Evolutionary conservation across 2,888 invertebrate species (phyloP).

Genomic region (Drosophila formosana): DNA sequence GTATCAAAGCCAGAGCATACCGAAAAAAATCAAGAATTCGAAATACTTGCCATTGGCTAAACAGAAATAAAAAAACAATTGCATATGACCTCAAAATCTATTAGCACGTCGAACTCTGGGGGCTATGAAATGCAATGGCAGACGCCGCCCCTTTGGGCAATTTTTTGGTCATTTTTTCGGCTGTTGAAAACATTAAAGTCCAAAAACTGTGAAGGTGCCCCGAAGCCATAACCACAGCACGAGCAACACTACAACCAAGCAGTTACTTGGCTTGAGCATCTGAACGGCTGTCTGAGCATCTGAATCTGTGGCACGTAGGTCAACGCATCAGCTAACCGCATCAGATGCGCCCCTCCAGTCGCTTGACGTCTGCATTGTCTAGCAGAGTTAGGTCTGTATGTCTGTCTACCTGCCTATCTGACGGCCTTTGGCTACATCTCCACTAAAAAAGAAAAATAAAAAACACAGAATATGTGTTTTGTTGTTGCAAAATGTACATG

Average conservation of each 20-base stretch:
- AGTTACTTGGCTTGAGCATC: slow-evolving; percentile 45
- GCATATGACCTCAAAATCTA: slow-evolving; percentile 83
- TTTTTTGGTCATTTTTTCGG: slow-evolving; percentile 42
- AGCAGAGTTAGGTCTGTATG: slow-evolving; percentile 35
- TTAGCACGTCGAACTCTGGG: slow-evolving; percentile 81
- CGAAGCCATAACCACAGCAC: slow-evolving; percentile 56
- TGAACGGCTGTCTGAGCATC: slow-evolving; percentile 55
- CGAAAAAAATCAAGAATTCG: slow-evolving; percentile 38
- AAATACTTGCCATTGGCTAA: slow-evolving; percentile 42
- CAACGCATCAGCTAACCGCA: slow-evolving; percentile 64
- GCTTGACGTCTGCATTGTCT: slow-evolving; percentile 43
- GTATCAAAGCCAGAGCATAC: slow-evolving; percentile 35
- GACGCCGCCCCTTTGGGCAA: slow-evolving; percentile 45
- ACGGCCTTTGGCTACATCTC: slow-evolving; percentile 62
- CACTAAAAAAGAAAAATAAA: slow-evolving; percentile 36
- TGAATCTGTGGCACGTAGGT: slow-evolving; percentile 75
- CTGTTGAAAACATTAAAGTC: slow-evolving; percentile 72
- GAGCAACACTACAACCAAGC: slow-evolving; percentile 17
- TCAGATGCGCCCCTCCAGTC: slow-evolving; percentile 17
- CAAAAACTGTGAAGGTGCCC: slow-evolving; percentile 81
- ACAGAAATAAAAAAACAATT: slow-evolving; percentile 52
- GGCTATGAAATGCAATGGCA: slow-evolving; percentile 76
- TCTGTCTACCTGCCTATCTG: slow-evolving; percentile 47
- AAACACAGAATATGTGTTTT: slow-evolving; percentile 35
- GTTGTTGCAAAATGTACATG: slow-evolving; percentile 71